A percentile compares a stretch with the other conserved stretches of the same genome.
These are phyloP conservation scores for Tipula lateralis DNA, from an alignment of 2,888 invertebrate species.

Conservation along the genomic window DNA sequence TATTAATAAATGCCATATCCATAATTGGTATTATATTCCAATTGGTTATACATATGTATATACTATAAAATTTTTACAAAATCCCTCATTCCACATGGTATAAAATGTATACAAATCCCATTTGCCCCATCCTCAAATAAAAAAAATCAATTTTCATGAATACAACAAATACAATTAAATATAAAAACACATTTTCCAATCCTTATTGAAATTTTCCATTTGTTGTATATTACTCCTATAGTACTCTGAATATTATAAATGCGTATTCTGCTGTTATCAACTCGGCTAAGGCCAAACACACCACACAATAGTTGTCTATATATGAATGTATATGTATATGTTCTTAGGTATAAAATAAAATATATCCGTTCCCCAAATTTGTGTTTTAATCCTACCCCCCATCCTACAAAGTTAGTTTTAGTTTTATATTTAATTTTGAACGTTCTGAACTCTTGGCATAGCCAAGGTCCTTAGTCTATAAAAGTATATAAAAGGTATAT, in stretches of 20 bases:
- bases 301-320: not conserved
- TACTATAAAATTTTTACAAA: not conserved
- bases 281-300: not conserved
- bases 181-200: not conserved
- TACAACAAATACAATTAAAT: not conserved
- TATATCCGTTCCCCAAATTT: not conserved
- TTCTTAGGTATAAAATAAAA: not conserved
- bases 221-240: not conserved
- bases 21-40: not conserved
- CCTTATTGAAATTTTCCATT: not conserved
- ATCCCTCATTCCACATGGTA: not conserved
- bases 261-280: not conserved
- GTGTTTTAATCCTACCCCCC: not conserved
- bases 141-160: slow-evolving; percentile 24
- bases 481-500: not conserved
- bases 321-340: not conserved
- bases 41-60: too few relatives aligned
- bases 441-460: not conserved
- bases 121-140: not conserved
- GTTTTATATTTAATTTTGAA: not conserved
- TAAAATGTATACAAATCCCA: not conserved
- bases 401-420: not conserved
- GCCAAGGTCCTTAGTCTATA: not conserved
- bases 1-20: not conserved
- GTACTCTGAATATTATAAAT: not conserved